Percentiles rank a stretch among this genome's conserved stretches.
Evolutionary conservation across 2,797 vertebrate species (phyloP).

Genomic region (Xiphophorus birchmanni): DNA sequence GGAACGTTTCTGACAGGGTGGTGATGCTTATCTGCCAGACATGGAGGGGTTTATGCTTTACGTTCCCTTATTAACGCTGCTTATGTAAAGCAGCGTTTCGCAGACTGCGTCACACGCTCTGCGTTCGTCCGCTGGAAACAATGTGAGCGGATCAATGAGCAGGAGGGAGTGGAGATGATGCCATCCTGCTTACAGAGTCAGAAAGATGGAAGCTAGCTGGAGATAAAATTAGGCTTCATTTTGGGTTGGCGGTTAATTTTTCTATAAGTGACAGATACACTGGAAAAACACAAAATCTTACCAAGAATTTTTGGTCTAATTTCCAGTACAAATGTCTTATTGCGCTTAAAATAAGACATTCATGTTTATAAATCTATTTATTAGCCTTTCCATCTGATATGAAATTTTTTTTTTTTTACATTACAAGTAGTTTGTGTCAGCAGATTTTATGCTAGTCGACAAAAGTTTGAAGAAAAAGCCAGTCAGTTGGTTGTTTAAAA

Average conservation of each 20-base stretch:
- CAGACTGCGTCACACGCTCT: slow-evolving; percentile 14
- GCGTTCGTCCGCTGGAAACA: slow-evolving; percentile 23
- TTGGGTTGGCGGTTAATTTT: background rate
- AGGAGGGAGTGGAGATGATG: slow-evolving; percentile 19
- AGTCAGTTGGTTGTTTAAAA: too few relatives aligned
- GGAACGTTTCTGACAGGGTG: background rate
- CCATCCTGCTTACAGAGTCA: slow-evolving; percentile 26
- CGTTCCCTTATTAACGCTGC: slow-evolving; percentile 11
- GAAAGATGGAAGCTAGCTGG: background rate
- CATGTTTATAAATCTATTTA: too few relatives aligned
- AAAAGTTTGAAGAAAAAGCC: too few relatives aligned
- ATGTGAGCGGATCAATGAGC: background rate
- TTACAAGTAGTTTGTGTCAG: too few relatives aligned
- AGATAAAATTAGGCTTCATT: background rate
- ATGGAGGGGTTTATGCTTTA: slow-evolving; percentile 45
- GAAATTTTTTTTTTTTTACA: too few relatives aligned
- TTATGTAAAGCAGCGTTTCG: slow-evolving; percentile 36
- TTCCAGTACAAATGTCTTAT: too few relatives aligned
- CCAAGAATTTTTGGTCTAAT: too few relatives aligned
- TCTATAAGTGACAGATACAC: background rate
- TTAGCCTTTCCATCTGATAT: too few relatives aligned
- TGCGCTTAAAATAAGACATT: too few relatives aligned
- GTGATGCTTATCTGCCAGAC: slow-evolving; percentile 20
- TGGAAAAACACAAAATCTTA: too few relatives aligned
- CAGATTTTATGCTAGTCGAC: too few relatives aligned